Percentiles rank a stretch among this genome's conserved stretches.
phyloP scores from a whole-genome alignment of 2,888 invertebrate genomes.

The Cheilosia grossa region DNA sequence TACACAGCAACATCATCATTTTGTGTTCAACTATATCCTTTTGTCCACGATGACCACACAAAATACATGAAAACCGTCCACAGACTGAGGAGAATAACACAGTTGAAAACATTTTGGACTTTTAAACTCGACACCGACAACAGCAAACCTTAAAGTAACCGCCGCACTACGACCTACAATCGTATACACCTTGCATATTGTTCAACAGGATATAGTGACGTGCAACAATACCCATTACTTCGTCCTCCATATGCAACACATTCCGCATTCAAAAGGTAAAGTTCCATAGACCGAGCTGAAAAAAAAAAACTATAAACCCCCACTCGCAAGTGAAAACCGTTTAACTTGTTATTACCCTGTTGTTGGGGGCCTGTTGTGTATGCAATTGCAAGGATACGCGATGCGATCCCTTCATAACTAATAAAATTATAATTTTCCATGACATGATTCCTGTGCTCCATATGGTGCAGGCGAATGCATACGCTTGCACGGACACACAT shows the following conservation, averaged over 20 bases:
- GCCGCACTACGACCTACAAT: too few species aligned
- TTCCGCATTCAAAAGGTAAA: conserved; percentile 20
- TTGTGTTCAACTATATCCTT: conserved; percentile 35
- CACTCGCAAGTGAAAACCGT: conserved; percentile 46
- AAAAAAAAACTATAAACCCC: conserved; percentile 9
- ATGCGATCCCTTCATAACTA: conserved; percentile 49
- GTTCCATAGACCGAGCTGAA: background rate
- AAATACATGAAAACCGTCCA: conserved; percentile 3
- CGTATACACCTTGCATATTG: conserved; percentile 15
- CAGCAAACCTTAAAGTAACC: background rate
- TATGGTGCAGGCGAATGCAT: conserved; percentile 11
- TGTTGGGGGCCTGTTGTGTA: conserved; percentile 15
- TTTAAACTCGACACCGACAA: conserved; percentile 38
- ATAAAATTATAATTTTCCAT: conserved; percentile 58
- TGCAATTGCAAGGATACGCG: conserved; percentile 41
- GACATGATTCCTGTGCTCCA: conserved; percentile 34
- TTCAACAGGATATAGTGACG: conserved; percentile 61
- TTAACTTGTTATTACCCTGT: conserved; percentile 62
- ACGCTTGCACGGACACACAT: background rate
- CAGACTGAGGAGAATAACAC: conserved; percentile 19
- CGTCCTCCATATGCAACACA: conserved; percentile 29
- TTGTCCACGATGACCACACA: conserved; percentile 38
- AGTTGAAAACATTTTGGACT: conserved; percentile 47
- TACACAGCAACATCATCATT: conserved; percentile 21
- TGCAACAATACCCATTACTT: conserved; percentile 48